Base-by-base conservation (phyloP, 1,140 invertebrate genomes). In the Drosophila ogumai region DNA sequence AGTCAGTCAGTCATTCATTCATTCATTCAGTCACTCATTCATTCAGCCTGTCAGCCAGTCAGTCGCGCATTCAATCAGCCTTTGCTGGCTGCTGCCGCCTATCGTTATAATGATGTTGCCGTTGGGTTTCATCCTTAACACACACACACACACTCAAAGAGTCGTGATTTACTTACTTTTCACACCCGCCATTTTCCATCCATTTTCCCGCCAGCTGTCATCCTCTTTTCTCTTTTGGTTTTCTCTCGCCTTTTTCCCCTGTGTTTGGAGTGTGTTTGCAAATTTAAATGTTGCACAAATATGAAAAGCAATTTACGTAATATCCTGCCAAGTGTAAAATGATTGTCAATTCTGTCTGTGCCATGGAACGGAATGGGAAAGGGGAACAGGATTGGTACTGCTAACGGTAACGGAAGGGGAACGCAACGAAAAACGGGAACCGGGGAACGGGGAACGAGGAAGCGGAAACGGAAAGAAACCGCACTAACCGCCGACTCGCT, bases 261-360 rank as follows among this genome's bases (percentile, higher is more conserved):
- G 34, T 44, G 34, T 41, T n/a, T 55, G 25, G 44, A 54, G 74
- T 55, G 58, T 68, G 74, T 66, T 68, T 79, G 71, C 80, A 90
- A 79, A 88, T 88, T 90, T 88, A 88, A 88, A 88, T 88, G 85
- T 81, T 88, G 86, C 85, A 90, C 85, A 90, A 88, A 88, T 88
- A 88, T 88, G 85, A 88, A 88, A 88, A 88, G 85, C 81, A 90
- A 90, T 90, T 90, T 90, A 90, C 85, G 90, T 90, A 90, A 90
- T 85, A 90, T 90, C 81, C 85, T 79, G 66, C 86, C 86, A 90
- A 90, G 85, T 90, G 85, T 90, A 90, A 90, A 90, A 90, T 90
- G 86, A 90, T 90, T 90, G 86, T 90, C 86, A 90, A 90, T 90
- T 80, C 75, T 72, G 82, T 73, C 82, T 86, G 81, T 86, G 81